Evolutionary conservation across 2,888 invertebrate genomes (phyloP).

Genomic region (Venusia cambrica): DNA sequence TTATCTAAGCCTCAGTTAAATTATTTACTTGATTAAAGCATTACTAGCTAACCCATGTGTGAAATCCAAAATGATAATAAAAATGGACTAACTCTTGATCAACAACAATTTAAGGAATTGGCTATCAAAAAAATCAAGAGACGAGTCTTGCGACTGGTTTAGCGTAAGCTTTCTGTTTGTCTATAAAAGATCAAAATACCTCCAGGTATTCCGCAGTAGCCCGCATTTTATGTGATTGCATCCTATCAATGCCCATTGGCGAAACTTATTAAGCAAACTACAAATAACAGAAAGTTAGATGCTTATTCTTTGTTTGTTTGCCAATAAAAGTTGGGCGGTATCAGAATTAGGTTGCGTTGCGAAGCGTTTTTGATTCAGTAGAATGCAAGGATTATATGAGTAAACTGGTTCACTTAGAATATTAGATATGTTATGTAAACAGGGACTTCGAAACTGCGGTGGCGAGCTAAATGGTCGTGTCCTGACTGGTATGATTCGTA

Average conservation of each 20-base stretch:
- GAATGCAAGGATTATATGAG: slow-evolving; percentile 45
- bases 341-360: slow-evolving; percentile 41
- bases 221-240: neutral
- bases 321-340: slow-evolving; percentile 25
- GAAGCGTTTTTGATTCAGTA: slow-evolving; percentile 54
- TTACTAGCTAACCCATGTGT: too few species aligned
- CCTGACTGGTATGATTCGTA: neutral
- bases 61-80: too few species aligned
- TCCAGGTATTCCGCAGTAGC: neutral
- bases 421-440: slow-evolving; percentile 62
- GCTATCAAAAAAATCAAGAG: too few species aligned
- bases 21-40: too few species aligned
- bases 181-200: too few species aligned
- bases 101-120: too few species aligned
- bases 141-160: too few species aligned
- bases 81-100: too few species aligned
- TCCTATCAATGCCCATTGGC: slow-evolving; percentile 11
- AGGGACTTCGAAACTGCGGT: slow-evolving; percentile 41
- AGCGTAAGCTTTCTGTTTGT: too few species aligned
- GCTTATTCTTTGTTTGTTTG: slow-evolving; percentile 23
- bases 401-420: slow-evolving; percentile 45
- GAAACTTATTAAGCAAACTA: slow-evolving; percentile 24
- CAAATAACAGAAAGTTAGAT: slow-evolving; percentile 22
- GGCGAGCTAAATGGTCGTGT: slow-evolving; percentile 26
- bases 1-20: too few species aligned